Conservation (phyloP, 2,888 invertebrate species). For the Tinea semifulvella region DNA sequence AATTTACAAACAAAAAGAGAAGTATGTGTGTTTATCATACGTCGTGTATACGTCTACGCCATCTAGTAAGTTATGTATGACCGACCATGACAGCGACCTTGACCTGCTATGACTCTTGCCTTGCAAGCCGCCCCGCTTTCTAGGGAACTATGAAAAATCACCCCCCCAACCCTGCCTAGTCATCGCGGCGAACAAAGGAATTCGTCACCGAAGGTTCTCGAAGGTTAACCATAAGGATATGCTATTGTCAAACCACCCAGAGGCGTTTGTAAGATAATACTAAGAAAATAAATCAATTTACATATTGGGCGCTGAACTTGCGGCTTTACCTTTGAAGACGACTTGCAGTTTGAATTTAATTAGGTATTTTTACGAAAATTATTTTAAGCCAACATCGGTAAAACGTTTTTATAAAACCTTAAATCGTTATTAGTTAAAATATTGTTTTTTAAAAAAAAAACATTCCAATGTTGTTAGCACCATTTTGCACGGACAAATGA, state of each 20-base stretch:
- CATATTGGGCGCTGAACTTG: slow-evolving; percentile 3
- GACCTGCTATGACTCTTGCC: neutral
- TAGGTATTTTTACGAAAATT: no score
- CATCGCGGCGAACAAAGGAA: slow-evolving; percentile 52
- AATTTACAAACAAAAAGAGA: no score
- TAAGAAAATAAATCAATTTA: slow-evolving; percentile 9
- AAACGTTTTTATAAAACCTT: no score
- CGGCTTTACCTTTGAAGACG: slow-evolving; percentile 2
- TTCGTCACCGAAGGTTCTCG: slow-evolving; percentile 34
- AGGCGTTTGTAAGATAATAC: slow-evolving; percentile 10
- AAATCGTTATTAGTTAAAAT: no score
- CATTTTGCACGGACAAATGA: no score
- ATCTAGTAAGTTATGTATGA: no score
- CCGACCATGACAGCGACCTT: neutral
- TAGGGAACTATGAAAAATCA: slow-evolving; percentile 4
- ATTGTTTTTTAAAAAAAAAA: no score
- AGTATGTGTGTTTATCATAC: no score
- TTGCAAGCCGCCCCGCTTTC: slow-evolving; percentile 5
- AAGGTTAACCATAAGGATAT: slow-evolving; percentile 10
- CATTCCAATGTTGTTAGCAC: no score
- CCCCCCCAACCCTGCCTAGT: slow-evolving; percentile 49
- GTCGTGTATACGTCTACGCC: no score
- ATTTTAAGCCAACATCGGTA: no score
- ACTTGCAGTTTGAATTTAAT: no score
- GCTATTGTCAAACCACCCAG: slow-evolving; percentile 10